These are phyloP conservation scores for Branchipolynoe longqiensis DNA, from an alignment of 2,888 invertebrate genomes.

Conservation along the genomic window DNA sequence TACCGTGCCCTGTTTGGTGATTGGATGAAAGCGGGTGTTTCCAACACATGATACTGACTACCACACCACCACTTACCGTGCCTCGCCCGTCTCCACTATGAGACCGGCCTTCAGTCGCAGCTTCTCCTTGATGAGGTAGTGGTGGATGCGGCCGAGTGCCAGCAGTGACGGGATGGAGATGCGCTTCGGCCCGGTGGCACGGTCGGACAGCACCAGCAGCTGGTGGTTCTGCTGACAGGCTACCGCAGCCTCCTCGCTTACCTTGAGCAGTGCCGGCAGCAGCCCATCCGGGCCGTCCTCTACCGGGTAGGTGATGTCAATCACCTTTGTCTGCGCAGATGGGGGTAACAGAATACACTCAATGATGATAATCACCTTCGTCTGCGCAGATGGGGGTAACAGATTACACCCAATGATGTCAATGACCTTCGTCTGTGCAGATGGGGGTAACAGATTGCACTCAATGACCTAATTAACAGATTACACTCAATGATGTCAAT, in stretches of 20 bases:
- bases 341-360: not conserved
- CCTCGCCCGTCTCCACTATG: conserved; percentile 97
- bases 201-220: conserved; percentile 75
- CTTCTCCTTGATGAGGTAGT: conserved; percentile 95
- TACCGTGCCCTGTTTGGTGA: too few species aligned
- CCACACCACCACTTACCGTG: conserved; percentile 85
- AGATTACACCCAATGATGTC: conserved; percentile 91
- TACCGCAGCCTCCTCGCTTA: conserved; percentile 90
- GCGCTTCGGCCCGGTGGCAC: conserved; percentile 61
- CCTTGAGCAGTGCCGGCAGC: conserved; percentile 88
- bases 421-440: conserved; percentile 87
- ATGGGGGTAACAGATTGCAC: not conserved
- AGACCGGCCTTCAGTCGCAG: conserved; percentile 98
- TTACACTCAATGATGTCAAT: conserved; percentile 96
- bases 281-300: conserved; percentile 88
- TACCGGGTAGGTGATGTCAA: conserved; percentile 94
- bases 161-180: conserved; percentile 85
- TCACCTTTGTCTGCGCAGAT: conserved; percentile 86
- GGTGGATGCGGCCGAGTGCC: conserved; percentile 96
- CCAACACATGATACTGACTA: too few species aligned
- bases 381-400: conserved; percentile 79
- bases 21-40: too few species aligned
- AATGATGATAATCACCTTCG: conserved; percentile 93
- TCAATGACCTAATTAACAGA: too few species aligned
- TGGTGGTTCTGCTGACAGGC: conserved; percentile 91